Evolutionary conservation across 2,113 vertebrate species (phyloP).

Genomic region (Corythoichthys intestinalis): DNA sequence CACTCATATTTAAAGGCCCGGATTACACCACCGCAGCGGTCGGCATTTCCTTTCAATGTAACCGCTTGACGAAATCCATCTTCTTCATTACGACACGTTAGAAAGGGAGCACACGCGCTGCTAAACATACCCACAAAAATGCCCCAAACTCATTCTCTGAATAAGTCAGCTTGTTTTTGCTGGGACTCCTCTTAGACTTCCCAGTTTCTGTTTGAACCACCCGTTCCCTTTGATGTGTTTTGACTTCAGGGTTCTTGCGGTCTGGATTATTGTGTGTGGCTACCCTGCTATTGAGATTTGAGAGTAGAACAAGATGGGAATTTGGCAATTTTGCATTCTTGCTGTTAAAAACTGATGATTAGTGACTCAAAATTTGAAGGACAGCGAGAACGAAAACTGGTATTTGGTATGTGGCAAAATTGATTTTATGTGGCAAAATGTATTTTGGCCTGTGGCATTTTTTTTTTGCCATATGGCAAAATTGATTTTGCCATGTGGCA

Average conservation of each 20-base stretch:
- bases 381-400: no score
- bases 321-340: slow-evolving; percentile 36
- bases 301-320: slow-evolving; percentile 29
- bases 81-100: slow-evolving; percentile 44
- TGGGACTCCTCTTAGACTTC: slow-evolving; percentile 26
- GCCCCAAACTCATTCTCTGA: slow-evolving; percentile 28
- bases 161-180: slow-evolving; percentile 53
- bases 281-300: slow-evolving; percentile 39
- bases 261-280: slow-evolving; percentile 35
- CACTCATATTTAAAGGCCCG: slow-evolving; percentile 7
- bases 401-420: no score
- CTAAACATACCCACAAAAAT: slow-evolving; percentile 30
- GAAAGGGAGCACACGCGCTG: slow-evolving; percentile 18
- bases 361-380: slow-evolving; percentile 25
- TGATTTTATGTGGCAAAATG: no score
- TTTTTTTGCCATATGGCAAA: no score
- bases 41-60: slow-evolving; percentile 55
- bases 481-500: no score
- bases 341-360: slow-evolving; percentile 43
- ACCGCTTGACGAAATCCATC: slow-evolving; percentile 55
- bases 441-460: no score
- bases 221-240: slow-evolving; percentile 58
- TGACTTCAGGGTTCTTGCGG: slow-evolving; percentile 54
- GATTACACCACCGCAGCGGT: slow-evolving; percentile 20
- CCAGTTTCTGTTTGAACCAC: slow-evolving; percentile 19